phyloP scores from a whole-genome alignment of 2,888 invertebrate genomes.

The Heteromyza rotundicornis region DNA sequence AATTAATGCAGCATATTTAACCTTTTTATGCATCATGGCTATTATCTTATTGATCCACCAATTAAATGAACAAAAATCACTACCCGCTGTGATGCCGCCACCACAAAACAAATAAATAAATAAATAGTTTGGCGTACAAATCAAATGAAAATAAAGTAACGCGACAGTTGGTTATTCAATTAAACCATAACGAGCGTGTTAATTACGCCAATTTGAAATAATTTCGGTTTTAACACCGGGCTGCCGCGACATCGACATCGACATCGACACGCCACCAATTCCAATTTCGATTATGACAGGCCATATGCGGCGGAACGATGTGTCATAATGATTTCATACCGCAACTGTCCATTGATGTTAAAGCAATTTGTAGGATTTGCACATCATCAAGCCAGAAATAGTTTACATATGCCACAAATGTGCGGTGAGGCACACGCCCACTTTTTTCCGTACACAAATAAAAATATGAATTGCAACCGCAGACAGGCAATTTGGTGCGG shows the following conservation, averaged over 20 bases:
- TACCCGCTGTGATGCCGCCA: no score
- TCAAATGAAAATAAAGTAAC: background rate
- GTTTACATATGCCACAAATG: conserved; percentile 17
- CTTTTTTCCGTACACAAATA: background rate
- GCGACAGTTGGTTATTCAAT: conserved; percentile 38
- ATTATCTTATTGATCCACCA: no score
- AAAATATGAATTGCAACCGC: conserved; percentile 6
- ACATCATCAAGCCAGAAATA: conserved; percentile 1
- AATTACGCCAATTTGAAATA: conserved; percentile 34
- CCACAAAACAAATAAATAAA: no score
- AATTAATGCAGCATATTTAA: no score
- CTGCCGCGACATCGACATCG: no score
- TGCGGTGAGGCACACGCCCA: conserved; percentile 16
- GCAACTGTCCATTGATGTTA: background rate
- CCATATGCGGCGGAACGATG: conserved; percentile 25
- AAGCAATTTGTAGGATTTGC: background rate
- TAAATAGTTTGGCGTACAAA: no score
- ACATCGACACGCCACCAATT: no score
- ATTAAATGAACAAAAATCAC: no score
- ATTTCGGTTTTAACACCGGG: background rate
- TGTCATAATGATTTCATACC: background rate
- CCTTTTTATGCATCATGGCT: no score
- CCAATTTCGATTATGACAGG: no score
- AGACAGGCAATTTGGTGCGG: conserved; percentile 1
- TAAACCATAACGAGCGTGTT: conserved; percentile 34